A percentile compares a stretch with the other conserved stretches of the same genome.
These are phyloP conservation scores for Pyxicephalus adspersus DNA, from an alignment of 2,113 vertebrate genomes.

Conservation along the genomic window DNA sequence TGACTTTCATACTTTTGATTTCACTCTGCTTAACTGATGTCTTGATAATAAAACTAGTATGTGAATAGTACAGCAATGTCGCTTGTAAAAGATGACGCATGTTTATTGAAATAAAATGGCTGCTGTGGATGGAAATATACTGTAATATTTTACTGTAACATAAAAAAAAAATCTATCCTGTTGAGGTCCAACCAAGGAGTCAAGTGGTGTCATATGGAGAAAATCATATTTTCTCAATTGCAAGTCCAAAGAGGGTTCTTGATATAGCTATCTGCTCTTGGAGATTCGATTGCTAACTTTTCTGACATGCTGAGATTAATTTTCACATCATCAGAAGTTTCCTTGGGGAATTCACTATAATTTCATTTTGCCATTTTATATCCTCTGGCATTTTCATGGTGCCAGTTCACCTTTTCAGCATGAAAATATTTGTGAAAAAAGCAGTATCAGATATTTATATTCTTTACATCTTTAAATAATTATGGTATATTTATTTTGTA, in stretches of 20 bases:
- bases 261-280: conserved; percentile 53
- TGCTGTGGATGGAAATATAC: background rate
- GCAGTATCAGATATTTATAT: background rate
- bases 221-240: conserved; percentile 46
- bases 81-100: too few species aligned
- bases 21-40: too few species aligned
- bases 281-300: conserved; percentile 58
- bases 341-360: conserved; percentile 55
- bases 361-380: conserved; percentile 57
- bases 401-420: conserved; percentile 21
- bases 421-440: conserved; percentile 28
- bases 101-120: too few species aligned
- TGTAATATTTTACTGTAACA: background rate
- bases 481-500: too few species aligned
- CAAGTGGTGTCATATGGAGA: conserved; percentile 44
- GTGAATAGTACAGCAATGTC: too few species aligned
- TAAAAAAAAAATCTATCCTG: background rate
- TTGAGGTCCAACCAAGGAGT: conserved; percentile 37
- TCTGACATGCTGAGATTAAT: conserved; percentile 62
- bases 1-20: too few species aligned
- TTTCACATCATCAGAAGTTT: conserved; percentile 59
- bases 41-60: too few species aligned
- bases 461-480: too few species aligned
- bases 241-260: conserved; percentile 43
- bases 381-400: conserved; percentile 41